Evolutionary conservation across 2,113 vertebrate species (phyloP), one percentile per base, ranked within the genome.

Genomic region (Oncorhynchus masou): DNA sequence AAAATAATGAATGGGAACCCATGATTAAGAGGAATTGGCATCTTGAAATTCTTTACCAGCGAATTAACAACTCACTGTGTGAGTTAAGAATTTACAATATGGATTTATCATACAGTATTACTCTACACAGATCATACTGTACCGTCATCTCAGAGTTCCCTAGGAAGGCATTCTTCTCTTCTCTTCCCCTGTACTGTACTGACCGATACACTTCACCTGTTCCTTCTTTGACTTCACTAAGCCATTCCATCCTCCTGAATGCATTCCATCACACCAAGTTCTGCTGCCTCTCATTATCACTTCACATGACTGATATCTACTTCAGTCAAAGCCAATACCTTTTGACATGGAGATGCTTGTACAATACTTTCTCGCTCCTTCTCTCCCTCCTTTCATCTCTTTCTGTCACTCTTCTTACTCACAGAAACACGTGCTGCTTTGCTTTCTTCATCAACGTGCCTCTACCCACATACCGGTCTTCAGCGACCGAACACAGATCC

Each of bases 141-240:
- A 15, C 16, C 1, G 51, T 54, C 3, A 19, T 54, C 51, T 54
- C 15, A 54, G 13, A 19, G 51, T 54, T 54, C 51, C 51, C 51
- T 54, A 19, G 39, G 13, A 54, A 54, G 51, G 13, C 16, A 19
- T 54, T 19, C 15, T 19, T 54, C 12, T 45, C 39, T 12, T 45
- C 1, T 45, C 39, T 45, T 54, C 51, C 51, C 5, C 51, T 54
- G 51, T 54, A 16, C 51, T 54, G 4, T 54, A 19, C 16, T 54
- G 51, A 54, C 59, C 59, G 7, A 22, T 62, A 22, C 31, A 49
- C 45, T 51, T 84, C 72, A 80, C 80, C 72, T 24, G 49, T 76
- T 24, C 80, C 74, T 62, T 78, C 81, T 22, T 1, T 29, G 16
- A 89, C 88, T 83, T 89, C 1, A 82, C 77, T 45, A 74, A 79